Evolutionary conservation across 2,888 invertebrate genomes (phyloP).

Genomic region (Poecilobothrus nobilitatus): DNA sequence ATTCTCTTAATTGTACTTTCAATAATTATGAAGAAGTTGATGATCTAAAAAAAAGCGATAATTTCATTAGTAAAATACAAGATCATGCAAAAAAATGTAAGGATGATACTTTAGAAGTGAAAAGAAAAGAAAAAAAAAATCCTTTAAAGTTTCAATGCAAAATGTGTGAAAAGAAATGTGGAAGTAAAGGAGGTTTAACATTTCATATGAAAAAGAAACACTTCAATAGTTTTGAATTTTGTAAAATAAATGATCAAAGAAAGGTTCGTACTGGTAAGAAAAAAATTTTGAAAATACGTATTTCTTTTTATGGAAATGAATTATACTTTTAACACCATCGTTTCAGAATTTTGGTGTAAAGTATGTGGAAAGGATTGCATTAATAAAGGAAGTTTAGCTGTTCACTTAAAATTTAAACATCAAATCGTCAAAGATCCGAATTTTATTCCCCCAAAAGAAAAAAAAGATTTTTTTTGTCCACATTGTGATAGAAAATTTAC

Average conservation of each 20-base stretch:
- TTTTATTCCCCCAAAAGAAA: constrained; percentile 30
- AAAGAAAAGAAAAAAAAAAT: no score
- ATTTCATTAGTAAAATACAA: no score
- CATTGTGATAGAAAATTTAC: constrained; percentile 37
- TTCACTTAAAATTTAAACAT: background rate
- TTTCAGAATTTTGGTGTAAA: background rate
- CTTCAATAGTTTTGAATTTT: background rate
- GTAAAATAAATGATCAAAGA: background rate
- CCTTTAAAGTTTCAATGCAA: background rate
- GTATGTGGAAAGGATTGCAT: background rate
- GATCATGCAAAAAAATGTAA: no score
- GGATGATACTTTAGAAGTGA: no score
- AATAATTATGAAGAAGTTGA: no score
- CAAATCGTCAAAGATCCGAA: background rate
- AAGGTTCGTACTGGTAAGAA: constrained; percentile 23
- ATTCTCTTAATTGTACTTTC: no score
- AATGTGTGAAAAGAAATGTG: background rate
- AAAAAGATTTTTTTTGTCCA: constrained; percentile 28
- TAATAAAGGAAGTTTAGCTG: background rate
- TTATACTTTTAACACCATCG: no score
- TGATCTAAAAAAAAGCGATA: no score
- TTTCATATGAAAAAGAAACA: background rate
- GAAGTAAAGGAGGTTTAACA: background rate
- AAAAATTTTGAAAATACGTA: constrained; percentile 21
- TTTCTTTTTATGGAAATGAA: constrained; percentile 20